phyloP scores from a whole-genome alignment of 2,888 invertebrate species.

The Mythimna pallens region DNA sequence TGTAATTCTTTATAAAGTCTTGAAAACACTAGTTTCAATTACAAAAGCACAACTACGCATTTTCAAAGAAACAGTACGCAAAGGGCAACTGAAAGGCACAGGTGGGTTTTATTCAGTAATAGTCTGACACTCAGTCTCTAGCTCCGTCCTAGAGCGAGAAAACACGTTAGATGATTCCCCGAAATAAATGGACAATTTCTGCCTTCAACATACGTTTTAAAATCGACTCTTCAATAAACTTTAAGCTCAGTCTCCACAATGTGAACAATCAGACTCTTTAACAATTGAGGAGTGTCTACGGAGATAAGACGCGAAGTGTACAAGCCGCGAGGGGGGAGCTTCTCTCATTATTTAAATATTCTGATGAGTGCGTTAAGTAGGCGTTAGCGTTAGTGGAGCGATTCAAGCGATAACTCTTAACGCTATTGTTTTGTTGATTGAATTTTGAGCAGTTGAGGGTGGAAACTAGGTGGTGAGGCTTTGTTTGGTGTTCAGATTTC shows the following conservation, averaged over 20 bases:
- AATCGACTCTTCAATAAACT: constrained; percentile 15
- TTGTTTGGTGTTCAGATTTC: constrained; percentile 15
- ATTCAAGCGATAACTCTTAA: constrained; percentile 79
- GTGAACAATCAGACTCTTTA: constrained; percentile 68
- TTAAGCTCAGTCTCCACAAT: constrained; percentile 51
- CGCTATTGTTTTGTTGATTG: constrained; percentile 86
- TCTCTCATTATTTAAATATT: constrained; percentile 88
- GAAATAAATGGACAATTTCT: too few relatives aligned
- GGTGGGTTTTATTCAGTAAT: too few relatives aligned
- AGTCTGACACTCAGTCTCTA: too few relatives aligned
- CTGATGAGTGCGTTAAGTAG: constrained; percentile 86
- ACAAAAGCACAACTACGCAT: background rate
- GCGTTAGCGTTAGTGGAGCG: constrained; percentile 82
- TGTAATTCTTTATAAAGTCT: background rate
- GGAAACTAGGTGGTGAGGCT: constrained; percentile 21
- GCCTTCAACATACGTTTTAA: constrained; percentile 15
- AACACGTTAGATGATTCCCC: too few relatives aligned
- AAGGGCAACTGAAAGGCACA: too few relatives aligned
- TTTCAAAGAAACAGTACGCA: background rate
- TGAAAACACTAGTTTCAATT: too few relatives aligned
- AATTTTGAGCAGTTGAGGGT: constrained; percentile 75
- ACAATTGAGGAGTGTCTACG: constrained; percentile 83
- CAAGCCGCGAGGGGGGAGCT: constrained; percentile 72
- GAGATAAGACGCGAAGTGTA: constrained; percentile 84
- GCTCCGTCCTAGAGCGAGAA: background rate